Percentiles rank a stretch among this genome's conserved stretches.
Conservation (phyloP, 2,797 vertebrate genomes). For the Enteromius fasciolatus region DNA sequence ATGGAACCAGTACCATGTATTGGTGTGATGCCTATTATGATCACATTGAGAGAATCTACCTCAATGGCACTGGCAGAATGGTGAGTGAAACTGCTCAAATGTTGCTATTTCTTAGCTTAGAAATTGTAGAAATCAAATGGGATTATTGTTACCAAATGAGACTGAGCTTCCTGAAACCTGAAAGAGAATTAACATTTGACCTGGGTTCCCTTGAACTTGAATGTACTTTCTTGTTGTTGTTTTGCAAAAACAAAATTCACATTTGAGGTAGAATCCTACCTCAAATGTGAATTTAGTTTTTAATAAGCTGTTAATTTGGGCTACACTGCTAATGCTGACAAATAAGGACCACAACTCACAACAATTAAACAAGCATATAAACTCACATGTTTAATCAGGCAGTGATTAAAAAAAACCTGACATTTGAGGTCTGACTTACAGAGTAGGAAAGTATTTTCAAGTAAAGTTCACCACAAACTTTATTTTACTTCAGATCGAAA, state of each 20-base stretch:
- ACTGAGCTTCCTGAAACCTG: not conserved
- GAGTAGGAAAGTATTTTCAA: not conserved
- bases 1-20: slow-evolving; percentile 85
- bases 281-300: not conserved
- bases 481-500: slow-evolving; percentile 9
- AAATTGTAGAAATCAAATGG: not conserved
- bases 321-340: not conserved
- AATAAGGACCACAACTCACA: not conserved
- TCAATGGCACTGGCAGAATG: slow-evolving; percentile 95
- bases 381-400: not conserved
- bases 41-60: slow-evolving; percentile 94
- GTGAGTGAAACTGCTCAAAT: slow-evolving; percentile 71
- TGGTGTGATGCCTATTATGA: slow-evolving; percentile 99
- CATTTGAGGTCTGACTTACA: not conserved
- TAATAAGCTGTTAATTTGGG: not conserved
- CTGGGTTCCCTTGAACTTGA: not conserved
- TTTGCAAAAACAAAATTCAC: not conserved
- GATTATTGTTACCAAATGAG: not conserved
- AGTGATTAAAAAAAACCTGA: not conserved
- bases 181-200: not conserved
- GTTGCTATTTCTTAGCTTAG: not conserved
- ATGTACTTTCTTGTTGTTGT: no score
- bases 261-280: not conserved
- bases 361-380: not conserved
- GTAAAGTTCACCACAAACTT: slow-evolving; percentile 1